These are phyloP conservation scores for Amphipoea lucens DNA, from an alignment of 2,888 invertebrate genomes.

Conservation along the genomic window DNA sequence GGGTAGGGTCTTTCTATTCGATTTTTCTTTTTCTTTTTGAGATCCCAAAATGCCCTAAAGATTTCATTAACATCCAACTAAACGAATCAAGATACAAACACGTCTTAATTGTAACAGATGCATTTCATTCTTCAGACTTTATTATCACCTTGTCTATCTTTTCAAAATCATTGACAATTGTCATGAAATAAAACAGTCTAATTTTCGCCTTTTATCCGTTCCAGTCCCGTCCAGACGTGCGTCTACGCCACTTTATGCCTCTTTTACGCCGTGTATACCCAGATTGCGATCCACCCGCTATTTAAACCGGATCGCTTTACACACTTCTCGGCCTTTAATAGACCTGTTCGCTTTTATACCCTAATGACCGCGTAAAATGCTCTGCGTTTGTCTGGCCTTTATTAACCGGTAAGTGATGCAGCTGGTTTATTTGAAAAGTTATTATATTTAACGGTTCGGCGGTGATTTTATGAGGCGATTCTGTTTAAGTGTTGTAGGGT, in stretches of 20 bases:
- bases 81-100: neutral
- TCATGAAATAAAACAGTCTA: neutral
- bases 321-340: constrained; percentile 84
- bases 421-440: constrained; percentile 52
- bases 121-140: neutral
- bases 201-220: neutral
- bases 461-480: constrained; percentile 48
- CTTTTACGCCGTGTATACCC: constrained; percentile 83
- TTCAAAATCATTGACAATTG: neutral
- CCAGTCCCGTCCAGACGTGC: constrained; percentile 38
- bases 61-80: neutral
- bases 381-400: constrained; percentile 64
- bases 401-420: constrained; percentile 63
- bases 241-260: constrained; percentile 79
- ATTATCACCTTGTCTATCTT: neutral
- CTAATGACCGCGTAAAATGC: constrained; percentile 84
- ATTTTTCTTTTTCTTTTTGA: too few relatives aligned
- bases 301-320: constrained; percentile 85
- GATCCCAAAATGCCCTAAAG: neutral
- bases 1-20: too few relatives aligned
- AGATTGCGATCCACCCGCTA: constrained; percentile 83
- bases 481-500: constrained; percentile 7
- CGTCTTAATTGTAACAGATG: neutral
- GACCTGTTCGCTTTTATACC: constrained; percentile 84
- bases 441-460: constrained; percentile 52